These are phyloP conservation scores for Drosophila picticornis DNA, from an alignment of 2,888 invertebrate species.

Conservation along the genomic window DNA sequence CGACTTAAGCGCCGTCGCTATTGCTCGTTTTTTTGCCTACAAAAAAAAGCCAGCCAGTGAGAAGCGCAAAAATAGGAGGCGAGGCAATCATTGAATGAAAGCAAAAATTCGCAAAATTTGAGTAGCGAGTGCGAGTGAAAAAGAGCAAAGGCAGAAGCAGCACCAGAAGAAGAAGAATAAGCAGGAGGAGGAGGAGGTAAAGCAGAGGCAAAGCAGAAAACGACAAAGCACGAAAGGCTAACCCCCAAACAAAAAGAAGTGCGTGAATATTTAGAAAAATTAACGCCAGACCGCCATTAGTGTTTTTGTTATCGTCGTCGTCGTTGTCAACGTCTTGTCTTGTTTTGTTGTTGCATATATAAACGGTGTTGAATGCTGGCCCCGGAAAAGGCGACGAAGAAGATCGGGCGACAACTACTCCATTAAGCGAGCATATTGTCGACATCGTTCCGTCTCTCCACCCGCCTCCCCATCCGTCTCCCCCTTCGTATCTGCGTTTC, in stretches of 20 bases:
- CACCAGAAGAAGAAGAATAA: slow-evolving; percentile 37
- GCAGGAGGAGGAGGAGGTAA: slow-evolving; percentile 35
- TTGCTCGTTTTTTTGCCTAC: slow-evolving; percentile 42
- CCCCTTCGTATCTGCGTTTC: slow-evolving; percentile 20
- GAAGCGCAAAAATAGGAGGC: slow-evolving; percentile 48
- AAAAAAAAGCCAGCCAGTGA: slow-evolving; percentile 42
- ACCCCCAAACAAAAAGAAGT: slow-evolving; percentile 66
- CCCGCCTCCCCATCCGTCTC: slow-evolving; percentile 11
- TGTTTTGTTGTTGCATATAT: slow-evolving; percentile 43
- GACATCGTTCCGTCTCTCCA: slow-evolving; percentile 47
- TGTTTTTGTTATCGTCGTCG: slow-evolving; percentile 63
- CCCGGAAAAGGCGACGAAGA: slow-evolving; percentile 52
- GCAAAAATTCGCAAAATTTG: slow-evolving; percentile 59
- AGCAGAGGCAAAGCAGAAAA: slow-evolving; percentile 54
- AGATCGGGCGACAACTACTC: slow-evolving; percentile 65
- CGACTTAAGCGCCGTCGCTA: slow-evolving; percentile 43
- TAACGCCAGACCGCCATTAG: slow-evolving; percentile 71
- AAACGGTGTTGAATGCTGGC: slow-evolving; percentile 58
- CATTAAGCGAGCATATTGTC: slow-evolving; percentile 66
- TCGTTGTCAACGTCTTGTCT: slow-evolving; percentile 43
- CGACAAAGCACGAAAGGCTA: slow-evolving; percentile 71
- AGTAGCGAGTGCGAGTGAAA: slow-evolving; percentile 62
- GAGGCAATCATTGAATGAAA: slow-evolving; percentile 61
- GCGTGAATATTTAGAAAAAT: slow-evolving; percentile 75
- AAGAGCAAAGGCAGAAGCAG: slow-evolving; percentile 56